Evolutionary conservation across 2,888 invertebrate species (phyloP).

Genomic region (Diloba caeruleocephala): DNA sequence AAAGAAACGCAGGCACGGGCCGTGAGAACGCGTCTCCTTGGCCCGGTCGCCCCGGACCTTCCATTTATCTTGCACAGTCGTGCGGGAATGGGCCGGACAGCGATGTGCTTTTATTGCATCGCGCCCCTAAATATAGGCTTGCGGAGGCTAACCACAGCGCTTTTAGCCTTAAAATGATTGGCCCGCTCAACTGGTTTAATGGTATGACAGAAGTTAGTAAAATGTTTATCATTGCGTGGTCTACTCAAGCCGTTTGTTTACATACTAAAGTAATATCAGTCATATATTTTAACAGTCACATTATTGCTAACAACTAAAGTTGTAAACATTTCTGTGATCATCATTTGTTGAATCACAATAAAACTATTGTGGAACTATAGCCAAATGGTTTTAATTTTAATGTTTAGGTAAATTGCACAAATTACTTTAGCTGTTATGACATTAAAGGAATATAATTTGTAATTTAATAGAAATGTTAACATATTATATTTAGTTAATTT

Average conservation of each 20-base stretch:
- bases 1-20: constrained; percentile 84
- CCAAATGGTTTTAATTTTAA: constrained; percentile 24
- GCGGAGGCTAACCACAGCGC: constrained; percentile 75
- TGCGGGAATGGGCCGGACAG: constrained; percentile 85
- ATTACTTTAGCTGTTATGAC: constrained; percentile 24
- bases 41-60: constrained; percentile 73
- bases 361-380: constrained; percentile 23
- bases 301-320: no score
- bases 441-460: constrained; percentile 23
- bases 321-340: no score
- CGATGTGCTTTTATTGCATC: constrained; percentile 87
- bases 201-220: constrained; percentile 53
- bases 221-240: constrained; percentile 21
- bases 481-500: constrained; percentile 52
- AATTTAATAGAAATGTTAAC: constrained; percentile 40
- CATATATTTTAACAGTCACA: no score
- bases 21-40: constrained; percentile 87
- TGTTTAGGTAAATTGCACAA: constrained; percentile 11
- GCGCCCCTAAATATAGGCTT: constrained; percentile 87
- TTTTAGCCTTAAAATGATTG: constrained; percentile 80
- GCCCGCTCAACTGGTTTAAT: constrained; percentile 67
- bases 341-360: constrained; percentile 4
- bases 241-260: background rate
- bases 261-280: no score
- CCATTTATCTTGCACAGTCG: constrained; percentile 88